Evolutionary conservation across 2,113 vertebrate species (phyloP).

Genomic region (Halichoerus grypus): DNA sequence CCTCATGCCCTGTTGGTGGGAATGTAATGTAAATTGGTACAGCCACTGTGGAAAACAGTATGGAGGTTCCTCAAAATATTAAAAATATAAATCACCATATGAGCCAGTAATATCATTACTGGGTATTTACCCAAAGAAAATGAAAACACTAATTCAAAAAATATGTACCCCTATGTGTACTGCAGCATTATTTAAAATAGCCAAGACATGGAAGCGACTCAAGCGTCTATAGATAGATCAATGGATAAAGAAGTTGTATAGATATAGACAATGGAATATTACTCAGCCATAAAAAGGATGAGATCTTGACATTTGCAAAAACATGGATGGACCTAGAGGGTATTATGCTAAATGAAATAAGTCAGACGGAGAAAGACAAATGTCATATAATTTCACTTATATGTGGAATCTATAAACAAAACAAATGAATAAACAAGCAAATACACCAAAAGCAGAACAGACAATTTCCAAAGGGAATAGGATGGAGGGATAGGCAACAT

Average conservation of each 20-base stretch:
- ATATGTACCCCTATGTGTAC: not conserved
- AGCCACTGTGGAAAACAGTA: not conserved
- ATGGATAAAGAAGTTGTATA: not conserved
- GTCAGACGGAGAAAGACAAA: not conserved
- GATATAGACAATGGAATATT: not conserved
- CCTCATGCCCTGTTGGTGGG: not conserved
- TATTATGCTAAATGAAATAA: not conserved
- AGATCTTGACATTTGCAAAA: not conserved
- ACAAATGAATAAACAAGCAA: not conserved
- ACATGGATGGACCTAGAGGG: not conserved
- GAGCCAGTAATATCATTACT: not conserved
- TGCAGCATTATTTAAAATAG: not conserved
- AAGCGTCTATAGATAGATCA: not conserved
- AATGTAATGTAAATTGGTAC: not conserved
- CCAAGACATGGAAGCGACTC: not conserved
- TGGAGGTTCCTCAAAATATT: not conserved
- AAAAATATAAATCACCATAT: not conserved
- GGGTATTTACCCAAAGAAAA: not conserved
- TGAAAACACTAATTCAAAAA: not conserved
- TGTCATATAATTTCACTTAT: not conserved
- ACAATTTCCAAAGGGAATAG: not conserved
- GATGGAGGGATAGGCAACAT: not conserved
- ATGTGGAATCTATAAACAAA: not conserved
- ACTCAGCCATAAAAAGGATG: not conserved
- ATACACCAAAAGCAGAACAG: not conserved